A percentile compares a stretch with the other conserved stretches of the same genome.
Evolutionary conservation across 2,797 vertebrate genomes (phyloP).

Genomic region (Channallabes apus): DNA sequence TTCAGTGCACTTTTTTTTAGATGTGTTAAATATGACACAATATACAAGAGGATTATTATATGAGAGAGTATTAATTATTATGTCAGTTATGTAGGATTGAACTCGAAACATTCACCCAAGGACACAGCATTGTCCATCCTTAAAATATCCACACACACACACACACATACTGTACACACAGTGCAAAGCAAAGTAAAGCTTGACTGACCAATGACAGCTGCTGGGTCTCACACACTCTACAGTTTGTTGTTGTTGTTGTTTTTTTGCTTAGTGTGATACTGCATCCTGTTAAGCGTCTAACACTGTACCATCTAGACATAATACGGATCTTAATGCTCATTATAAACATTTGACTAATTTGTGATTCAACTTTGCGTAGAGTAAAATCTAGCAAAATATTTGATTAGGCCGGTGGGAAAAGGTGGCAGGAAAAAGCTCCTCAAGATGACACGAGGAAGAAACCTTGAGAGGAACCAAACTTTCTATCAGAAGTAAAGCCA

Average conservation of each 20-base stretch:
- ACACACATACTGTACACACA: slow-evolving; percentile 16
- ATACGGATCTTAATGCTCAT: no score
- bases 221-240: slow-evolving; percentile 21
- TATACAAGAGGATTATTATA: no score
- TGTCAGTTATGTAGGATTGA: background rate
- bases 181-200: slow-evolving; percentile 9
- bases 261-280: background rate
- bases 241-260: background rate
- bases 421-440: no score
- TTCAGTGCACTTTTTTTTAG: background rate
- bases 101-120: background rate
- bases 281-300: background rate
- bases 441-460: no score
- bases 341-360: no score
- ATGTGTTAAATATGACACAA: background rate
- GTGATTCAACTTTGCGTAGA: no score
- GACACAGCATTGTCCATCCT: background rate
- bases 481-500: no score
- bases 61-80: no score
- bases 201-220: slow-evolving; percentile 30
- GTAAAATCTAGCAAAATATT: no score
- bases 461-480: no score
- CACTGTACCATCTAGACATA: background rate
- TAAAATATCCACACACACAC: background rate
- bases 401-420: no score